phyloP scores from a whole-genome alignment of 2,113 vertebrate genomes.

The Sialia sialis region DNA sequence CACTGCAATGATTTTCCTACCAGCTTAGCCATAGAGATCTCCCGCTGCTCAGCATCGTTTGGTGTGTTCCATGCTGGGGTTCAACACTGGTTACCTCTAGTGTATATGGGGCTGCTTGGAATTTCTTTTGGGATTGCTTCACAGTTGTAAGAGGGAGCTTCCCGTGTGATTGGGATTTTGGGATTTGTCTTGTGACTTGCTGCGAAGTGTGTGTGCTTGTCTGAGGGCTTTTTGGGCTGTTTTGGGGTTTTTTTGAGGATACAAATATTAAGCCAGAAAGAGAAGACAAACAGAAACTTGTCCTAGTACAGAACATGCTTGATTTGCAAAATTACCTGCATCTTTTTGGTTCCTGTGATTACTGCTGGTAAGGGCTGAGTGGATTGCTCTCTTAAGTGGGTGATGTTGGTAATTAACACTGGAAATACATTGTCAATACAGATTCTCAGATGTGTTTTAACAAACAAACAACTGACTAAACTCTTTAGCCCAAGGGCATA shows the following conservation, averaged over 20 bases:
- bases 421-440: not conserved
- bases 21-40: not conserved
- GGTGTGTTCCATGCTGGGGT: not conserved
- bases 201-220: not conserved
- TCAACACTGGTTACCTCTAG: not conserved
- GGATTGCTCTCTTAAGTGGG: not conserved
- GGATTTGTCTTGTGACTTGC: not conserved
- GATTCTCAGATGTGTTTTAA: not conserved
- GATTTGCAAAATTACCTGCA: not conserved
- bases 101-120: not conserved
- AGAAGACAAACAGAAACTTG: not conserved
- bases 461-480: not conserved
- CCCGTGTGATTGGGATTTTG: not conserved
- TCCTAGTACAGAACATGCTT: not conserved
- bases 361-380: not conserved
- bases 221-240: not conserved
- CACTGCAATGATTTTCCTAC: not conserved
- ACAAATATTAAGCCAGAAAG: not conserved
- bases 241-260: not conserved
- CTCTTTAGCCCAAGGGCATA: not conserved
- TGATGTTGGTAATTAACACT: constrained; percentile 20
- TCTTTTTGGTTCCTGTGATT: not conserved
- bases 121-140: not conserved
- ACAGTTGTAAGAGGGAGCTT: not conserved
- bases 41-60: not conserved